These are phyloP conservation scores for Platycheirus albimanus DNA, from an alignment of 2,888 invertebrate species.

Conservation along the genomic window DNA sequence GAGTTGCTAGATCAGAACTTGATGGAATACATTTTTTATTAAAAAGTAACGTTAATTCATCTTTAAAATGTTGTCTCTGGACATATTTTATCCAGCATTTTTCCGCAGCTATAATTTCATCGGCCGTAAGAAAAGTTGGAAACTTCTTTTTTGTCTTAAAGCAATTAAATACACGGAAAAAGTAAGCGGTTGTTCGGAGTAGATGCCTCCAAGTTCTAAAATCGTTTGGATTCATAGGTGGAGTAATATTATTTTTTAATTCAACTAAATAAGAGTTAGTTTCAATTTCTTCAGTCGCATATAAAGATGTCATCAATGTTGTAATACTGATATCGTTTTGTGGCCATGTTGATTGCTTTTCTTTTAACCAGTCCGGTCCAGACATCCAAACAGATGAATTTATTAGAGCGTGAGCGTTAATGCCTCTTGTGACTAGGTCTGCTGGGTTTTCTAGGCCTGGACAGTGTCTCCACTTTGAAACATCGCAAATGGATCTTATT, in stretches of 20 bases:
- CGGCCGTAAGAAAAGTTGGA: not conserved
- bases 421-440: slow-evolving; percentile 22
- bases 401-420: not conserved
- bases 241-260: not conserved
- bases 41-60: not conserved
- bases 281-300: not conserved
- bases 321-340: slow-evolving; percentile 2
- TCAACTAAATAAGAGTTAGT: too few relatives aligned
- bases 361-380: slow-evolving; percentile 16
- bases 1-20: slow-evolving; percentile 6
- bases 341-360: slow-evolving; percentile 4
- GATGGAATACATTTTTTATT: not conserved
- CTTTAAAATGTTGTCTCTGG: not conserved
- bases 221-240: not conserved
- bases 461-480: slow-evolving; percentile 8
- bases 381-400: slow-evolving; percentile 2
- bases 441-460: slow-evolving; percentile 20
- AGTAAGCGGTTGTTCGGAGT: slow-evolving; percentile 4
- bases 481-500: slow-evolving; percentile 15
- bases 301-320: slow-evolving; percentile 4
- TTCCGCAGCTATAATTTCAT: slow-evolving; percentile 14
- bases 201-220: slow-evolving; percentile 11
- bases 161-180: slow-evolving; percentile 10
- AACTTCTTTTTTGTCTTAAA: slow-evolving; percentile 5
- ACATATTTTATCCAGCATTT: slow-evolving; percentile 14